phyloP scores from a whole-genome alignment of 2,797 vertebrate species.

The Pantherophis alleghaniensis region DNA sequence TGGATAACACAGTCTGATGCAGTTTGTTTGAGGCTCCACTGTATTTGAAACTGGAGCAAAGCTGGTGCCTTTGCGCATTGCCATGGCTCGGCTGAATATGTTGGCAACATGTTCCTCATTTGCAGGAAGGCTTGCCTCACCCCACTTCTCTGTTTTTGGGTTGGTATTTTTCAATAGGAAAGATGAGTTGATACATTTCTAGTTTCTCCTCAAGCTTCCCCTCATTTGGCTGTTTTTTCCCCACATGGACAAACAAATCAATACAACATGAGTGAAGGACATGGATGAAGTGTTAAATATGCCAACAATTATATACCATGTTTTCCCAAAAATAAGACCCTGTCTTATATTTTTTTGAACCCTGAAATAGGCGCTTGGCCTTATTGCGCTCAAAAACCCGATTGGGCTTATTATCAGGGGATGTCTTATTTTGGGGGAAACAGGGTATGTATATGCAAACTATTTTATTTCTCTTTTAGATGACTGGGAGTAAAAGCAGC shows the following conservation, averaged over 20 bases:
- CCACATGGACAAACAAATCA: background rate
- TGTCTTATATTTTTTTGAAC: too few species aligned
- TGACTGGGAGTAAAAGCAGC: background rate
- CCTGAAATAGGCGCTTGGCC: too few species aligned
- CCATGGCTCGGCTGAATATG: background rate
- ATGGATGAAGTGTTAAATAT: background rate
- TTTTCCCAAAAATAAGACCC: too few species aligned
- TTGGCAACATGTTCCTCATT: background rate
- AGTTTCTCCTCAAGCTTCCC: background rate
- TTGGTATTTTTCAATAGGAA: background rate
- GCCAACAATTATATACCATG: background rate
- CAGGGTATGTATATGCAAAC: background rate
- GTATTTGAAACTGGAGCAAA: background rate
- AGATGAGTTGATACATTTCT: background rate
- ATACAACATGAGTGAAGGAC: background rate
- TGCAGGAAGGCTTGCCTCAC: background rate
- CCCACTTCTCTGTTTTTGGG: background rate
- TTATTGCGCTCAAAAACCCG: too few species aligned
- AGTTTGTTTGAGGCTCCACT: background rate
- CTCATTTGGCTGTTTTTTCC: background rate
- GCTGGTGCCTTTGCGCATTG: background rate
- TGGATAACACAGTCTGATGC: background rate
- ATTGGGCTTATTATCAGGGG: too few species aligned
- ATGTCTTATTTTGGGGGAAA: too few species aligned
- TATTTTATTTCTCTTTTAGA: background rate